Conservation (phyloP, 2,113 vertebrate species). For the Todiramphus chloris region DNA sequence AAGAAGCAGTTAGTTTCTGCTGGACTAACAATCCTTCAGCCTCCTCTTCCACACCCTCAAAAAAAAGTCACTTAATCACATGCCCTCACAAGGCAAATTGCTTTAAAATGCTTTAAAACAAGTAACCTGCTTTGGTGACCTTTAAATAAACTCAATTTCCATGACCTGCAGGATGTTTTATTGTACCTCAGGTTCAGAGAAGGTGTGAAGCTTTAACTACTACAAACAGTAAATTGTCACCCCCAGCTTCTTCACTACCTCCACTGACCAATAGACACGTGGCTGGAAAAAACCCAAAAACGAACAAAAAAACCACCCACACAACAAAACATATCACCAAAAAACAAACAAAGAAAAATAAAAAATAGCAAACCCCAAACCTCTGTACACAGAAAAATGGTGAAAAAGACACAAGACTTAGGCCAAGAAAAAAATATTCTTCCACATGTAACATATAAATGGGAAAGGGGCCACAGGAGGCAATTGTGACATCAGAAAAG, state of each 20-base stretch:
- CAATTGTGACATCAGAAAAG: background rate
- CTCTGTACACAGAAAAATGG: background rate
- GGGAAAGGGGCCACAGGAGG: background rate
- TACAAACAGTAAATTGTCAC: background rate
- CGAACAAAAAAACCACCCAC: too few species aligned
- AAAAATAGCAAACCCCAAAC: too few species aligned
- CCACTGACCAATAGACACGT: background rate
- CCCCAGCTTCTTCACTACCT: background rate
- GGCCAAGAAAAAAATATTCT: background rate
- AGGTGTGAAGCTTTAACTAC: background rate
- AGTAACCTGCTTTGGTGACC: background rate
- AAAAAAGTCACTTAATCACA: background rate
- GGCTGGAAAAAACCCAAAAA: background rate
- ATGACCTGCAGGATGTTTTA: background rate
- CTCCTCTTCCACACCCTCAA: background rate
- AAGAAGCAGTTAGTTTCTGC: background rate
- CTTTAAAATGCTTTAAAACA: background rate
- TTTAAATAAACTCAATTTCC: background rate
- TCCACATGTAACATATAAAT: background rate
- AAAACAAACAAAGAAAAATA: too few species aligned
- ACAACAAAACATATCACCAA: too few species aligned
- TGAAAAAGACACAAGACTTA: background rate
- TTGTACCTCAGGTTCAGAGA: background rate
- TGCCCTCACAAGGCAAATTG: background rate
- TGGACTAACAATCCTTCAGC: background rate